Conservation (phyloP, 2,113 vertebrate genomes). For the Pteropus alecto region DNA sequence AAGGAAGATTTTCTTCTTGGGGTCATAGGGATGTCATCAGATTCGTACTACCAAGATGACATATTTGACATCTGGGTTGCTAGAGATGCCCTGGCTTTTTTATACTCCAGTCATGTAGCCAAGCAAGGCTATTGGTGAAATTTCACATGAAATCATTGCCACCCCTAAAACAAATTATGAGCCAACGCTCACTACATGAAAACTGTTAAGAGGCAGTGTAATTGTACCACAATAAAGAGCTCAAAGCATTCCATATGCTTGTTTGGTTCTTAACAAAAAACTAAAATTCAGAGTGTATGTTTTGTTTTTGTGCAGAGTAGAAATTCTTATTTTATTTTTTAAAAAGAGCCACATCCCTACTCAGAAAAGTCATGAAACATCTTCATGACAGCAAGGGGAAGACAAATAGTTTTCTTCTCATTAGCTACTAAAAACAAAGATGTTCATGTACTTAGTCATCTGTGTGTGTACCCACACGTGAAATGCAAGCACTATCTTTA, state of each 20-base stretch:
- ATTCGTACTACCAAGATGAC: not conserved
- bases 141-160: not conserved
- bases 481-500: not conserved
- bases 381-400: not conserved
- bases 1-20: not conserved
- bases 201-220: not conserved
- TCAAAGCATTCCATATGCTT: not conserved
- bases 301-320: not conserved
- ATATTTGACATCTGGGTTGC: not conserved
- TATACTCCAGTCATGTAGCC: not conserved
- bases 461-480: not conserved
- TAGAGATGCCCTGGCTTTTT: not conserved
- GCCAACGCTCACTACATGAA: not conserved
- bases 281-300: not conserved
- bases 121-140: not conserved
- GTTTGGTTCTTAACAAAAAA: not conserved
- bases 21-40: not conserved
- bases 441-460: not conserved
- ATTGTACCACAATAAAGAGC: not conserved
- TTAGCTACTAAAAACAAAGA: not conserved
- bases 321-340: not conserved
- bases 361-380: not conserved
- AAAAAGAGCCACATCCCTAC: not conserved
- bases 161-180: not conserved
- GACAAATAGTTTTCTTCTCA: not conserved